Conservation (phyloP, 1,140 invertebrate species). For the Zelostemma sp. region DNA sequence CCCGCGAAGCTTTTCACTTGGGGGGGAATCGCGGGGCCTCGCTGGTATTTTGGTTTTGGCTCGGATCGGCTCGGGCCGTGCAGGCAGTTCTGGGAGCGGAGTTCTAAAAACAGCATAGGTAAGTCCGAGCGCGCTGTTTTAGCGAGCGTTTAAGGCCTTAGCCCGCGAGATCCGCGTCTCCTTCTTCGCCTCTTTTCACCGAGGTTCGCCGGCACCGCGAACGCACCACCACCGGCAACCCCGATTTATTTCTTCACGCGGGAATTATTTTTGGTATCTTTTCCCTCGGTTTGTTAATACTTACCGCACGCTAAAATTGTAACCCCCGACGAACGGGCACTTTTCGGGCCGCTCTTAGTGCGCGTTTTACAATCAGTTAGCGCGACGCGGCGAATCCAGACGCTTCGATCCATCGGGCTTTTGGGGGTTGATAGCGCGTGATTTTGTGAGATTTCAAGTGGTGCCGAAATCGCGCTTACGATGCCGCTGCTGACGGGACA, state of each 20-base stretch:
- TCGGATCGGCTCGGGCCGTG: conserved; percentile 67
- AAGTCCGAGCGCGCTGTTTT: conserved; percentile 55
- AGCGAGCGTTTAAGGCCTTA: conserved; percentile 23
- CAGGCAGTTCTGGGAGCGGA: conserved; percentile 68
- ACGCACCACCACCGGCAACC: conserved; percentile 22
- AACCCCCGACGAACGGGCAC: conserved; percentile 37
- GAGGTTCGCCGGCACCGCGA: neutral
- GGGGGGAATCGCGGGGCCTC: conserved; percentile 38
- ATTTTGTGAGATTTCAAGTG: neutral
- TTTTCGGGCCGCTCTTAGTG: conserved; percentile 10
- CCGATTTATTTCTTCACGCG: conserved; percentile 67
- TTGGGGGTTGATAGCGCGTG: conserved; percentile 2
- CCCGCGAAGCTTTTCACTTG: conserved; percentile 10
- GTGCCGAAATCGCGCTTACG: neutral
- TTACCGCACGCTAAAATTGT: conserved; percentile 57
- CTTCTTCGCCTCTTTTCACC: conserved; percentile 23
- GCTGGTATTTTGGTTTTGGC: conserved; percentile 71
- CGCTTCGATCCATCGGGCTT: conserved; percentile 31
- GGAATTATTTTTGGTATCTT: conserved; percentile 71
- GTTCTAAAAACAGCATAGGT: conserved; percentile 71
- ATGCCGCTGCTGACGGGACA: conserved; percentile 10
- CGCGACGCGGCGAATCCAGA: conserved; percentile 47
- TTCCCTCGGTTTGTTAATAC: conserved; percentile 68
- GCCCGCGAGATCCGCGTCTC: conserved; percentile 16
- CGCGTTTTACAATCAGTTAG: conserved; percentile 52